Base-by-base conservation (phyloP, 2,888 invertebrate species). In the Rhagonycha fulva region DNA sequence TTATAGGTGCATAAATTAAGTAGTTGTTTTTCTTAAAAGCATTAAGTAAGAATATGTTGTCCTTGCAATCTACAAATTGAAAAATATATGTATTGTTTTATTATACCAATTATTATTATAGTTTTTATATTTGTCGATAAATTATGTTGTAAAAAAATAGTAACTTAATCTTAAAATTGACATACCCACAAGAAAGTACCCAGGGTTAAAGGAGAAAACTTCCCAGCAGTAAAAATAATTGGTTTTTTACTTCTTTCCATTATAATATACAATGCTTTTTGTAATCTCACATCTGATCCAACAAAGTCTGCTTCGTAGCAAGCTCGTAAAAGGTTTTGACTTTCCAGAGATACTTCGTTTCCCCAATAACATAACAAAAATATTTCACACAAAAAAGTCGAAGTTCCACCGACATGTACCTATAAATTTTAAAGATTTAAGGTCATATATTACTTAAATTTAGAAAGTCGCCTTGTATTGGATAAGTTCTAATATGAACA, bases 101-200 rank as follows among this genome's bases (percentile, higher is more conserved):
- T n/a, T n/a, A n/a, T n/a, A n/a, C n/a, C n/a, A n/a, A n/a, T n/a
- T n/a, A n/a, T n/a, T n/a, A n/a, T n/a, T n/a, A n/a, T n/a, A n/a
- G n/a, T n/a, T n/a, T n/a, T 47, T n/a, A 12, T 4, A 47, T 5
- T 47, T n/a, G n/a, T 47, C 0, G 5, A n/a, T 47, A 32, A 32
- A n/a, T 68, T 78, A 70, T 19, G 19, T 19, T 19, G 2, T 19
- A 19, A 19, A 19, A n/a, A 71, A 14, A 71, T 63, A 28, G 68
- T 47, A 70, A 67, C 68, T 28, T 76, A 63, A 9, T 72, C 63
- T 72, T 73, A 30, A 60, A 70, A 84, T 47, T n/a, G 2, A n/a
- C 88, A 86, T 81, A 89, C 90, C 87, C 87, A 88, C 68, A 89
- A 81, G 80, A 89, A 90, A 10, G 89, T 89, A 70, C 87, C 85